Base-by-base conservation (phyloP, 1,140 invertebrate species). In the Achroia grisella region DNA sequence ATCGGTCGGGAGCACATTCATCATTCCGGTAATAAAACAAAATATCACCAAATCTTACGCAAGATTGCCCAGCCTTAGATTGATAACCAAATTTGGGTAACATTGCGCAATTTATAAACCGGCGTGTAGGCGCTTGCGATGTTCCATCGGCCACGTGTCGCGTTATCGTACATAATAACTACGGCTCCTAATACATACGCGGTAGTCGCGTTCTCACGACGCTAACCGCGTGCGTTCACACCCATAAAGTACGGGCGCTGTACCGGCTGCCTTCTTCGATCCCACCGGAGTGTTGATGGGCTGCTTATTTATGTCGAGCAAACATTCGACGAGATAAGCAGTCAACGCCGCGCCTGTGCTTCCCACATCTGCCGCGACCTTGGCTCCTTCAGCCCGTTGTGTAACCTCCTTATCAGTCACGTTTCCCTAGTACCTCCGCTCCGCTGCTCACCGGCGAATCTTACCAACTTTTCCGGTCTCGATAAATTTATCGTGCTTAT, bases 311-410 rank as follows among this genome's bases (percentile, higher is more conserved):
- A 72, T 61, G 53, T 52, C 67, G 53, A 49, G 62, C 66, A 80
- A 79, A 79, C 67, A 79, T 62, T 55, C 56, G 39, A 39, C 40
- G 39, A 71, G 78, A 81, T 83, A 83, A 77, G 67, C 61, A 40
- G 57, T 83, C 63, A 83, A 81, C 73, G 70, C 53, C 56, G 54
- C 51, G 72, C 64, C 63, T 83, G 66, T 82, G 62, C 75, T 83
- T 80, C 76, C 75, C 79, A 80, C 79, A 83, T 80, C 79, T 83
- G 79, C 67, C 64, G 56, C 77, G 75, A 77, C 76, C 76, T 79
- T 81, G 76, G 75, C 65, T 74, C 59, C 70, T 56, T 44, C 56
- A 62, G 74, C 59, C 59, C 63, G 71, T 76, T 72, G 75, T 69
- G 70, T 79, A 76, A 78, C 75, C 62, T 64, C 61, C 68, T 79